Conservation (phyloP, 1,140 invertebrate species). For the Coelopa frigida region DNA sequence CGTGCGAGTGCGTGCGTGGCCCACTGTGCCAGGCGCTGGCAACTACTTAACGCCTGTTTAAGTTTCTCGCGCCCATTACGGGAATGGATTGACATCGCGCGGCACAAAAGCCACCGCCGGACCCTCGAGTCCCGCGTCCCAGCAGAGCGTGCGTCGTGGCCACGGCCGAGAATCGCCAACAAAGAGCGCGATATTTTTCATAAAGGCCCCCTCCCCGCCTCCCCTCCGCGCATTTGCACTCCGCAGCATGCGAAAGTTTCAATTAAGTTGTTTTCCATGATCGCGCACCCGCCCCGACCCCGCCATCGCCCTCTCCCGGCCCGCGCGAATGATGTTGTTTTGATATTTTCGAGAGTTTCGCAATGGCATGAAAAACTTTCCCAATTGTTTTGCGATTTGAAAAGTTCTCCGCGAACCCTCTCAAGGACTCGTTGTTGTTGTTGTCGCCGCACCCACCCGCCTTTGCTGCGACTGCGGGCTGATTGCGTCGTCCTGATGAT, state of each 20-base stretch:
- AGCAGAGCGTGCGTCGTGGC: no score
- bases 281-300: neutral
- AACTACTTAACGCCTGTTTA: slow-evolving; percentile 41
- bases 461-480: no score
- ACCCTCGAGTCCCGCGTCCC: no score
- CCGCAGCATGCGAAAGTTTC: slow-evolving; percentile 20
- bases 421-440: neutral
- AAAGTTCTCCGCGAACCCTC: neutral
- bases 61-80: slow-evolving; percentile 36
- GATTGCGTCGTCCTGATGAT: no score
- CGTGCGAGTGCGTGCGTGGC: no score
- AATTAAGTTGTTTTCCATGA: slow-evolving; percentile 43
- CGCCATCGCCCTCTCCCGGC: neutral
- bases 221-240: neutral
- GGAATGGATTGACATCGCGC: no score
- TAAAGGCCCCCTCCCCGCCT: no score
- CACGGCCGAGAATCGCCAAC: no score
- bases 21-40: slow-evolving; percentile 21
- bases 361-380: neutral
- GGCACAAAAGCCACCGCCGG: no score
- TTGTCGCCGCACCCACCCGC: slow-evolving; percentile 9
- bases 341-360: slow-evolving; percentile 20
- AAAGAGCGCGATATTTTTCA: no score
- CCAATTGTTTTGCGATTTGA: neutral
- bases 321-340: slow-evolving; percentile 33